Conservation (phyloP, 2,888 invertebrate species). For the Chirona hameri region DNA sequence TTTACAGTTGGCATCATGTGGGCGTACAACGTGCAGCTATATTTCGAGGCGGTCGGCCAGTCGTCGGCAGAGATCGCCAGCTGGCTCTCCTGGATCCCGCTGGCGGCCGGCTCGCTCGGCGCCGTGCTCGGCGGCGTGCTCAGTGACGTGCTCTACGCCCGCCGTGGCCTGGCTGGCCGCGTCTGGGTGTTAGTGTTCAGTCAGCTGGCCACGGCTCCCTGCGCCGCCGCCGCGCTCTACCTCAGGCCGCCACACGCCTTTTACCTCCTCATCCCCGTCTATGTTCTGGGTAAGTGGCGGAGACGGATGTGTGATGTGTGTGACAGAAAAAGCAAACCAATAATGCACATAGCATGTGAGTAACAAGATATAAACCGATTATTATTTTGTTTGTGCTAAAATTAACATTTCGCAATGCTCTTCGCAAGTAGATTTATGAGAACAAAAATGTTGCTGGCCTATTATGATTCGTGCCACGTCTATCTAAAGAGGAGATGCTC, state of each 20-base stretch:
- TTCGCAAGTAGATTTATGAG: no score
- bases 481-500: background rate
- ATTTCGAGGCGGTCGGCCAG: conserved; percentile 46
- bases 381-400: no score
- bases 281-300: conserved; percentile 48
- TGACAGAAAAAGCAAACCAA: no score
- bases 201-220: conserved; percentile 48
- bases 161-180: conserved; percentile 45
- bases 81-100: conserved; percentile 49
- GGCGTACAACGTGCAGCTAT: conserved; percentile 49
- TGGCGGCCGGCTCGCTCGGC: conserved; percentile 41
- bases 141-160: background rate
- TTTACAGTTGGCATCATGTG: conserved; percentile 4
- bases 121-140: background rate
- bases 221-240: conserved; percentile 47
- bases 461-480: no score
- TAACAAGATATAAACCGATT: no score
- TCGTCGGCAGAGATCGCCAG: conserved; percentile 45
- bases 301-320: no score
- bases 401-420: no score
- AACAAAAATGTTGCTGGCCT: no score
- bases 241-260: conserved; percentile 46
- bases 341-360: no score
- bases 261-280: conserved; percentile 47
- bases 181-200: conserved; percentile 46